Percentiles rank a stretch among this genome's conserved stretches.
phyloP scores from a whole-genome alignment of 1,140 invertebrate genomes.

The Caenorhabditis elegans region DNA sequence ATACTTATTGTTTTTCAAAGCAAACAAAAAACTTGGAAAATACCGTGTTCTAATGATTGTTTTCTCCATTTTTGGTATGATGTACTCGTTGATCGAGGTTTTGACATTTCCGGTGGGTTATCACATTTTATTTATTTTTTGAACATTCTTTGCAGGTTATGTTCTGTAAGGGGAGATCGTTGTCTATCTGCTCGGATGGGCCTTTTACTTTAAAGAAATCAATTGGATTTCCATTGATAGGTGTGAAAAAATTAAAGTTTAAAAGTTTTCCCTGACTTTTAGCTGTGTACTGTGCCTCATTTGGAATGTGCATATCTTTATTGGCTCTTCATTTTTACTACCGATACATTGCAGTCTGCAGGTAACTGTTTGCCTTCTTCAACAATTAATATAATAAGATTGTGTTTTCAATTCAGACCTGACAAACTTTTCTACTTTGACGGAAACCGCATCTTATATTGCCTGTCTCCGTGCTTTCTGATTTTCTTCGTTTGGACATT shows the following conservation, averaged over 20 bases:
- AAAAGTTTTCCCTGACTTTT: background rate
- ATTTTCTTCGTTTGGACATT: background rate
- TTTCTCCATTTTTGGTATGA: background rate
- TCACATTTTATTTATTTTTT: background rate
- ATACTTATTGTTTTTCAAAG: background rate
- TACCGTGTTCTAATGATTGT: background rate
- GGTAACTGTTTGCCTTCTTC: background rate
- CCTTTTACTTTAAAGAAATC: background rate
- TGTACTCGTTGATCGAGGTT: background rate
- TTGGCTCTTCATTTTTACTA: background rate
- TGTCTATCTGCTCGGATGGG: background rate
- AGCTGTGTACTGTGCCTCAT: background rate
- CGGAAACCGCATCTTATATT: background rate
- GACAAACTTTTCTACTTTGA: background rate
- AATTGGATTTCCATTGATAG: background rate
- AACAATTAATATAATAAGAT: background rate
- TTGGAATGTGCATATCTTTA: background rate
- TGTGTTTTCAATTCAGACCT: background rate
- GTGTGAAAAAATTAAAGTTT: background rate
- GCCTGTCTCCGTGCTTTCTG: background rate
- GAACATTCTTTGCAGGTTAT: background rate
- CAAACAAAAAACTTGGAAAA: background rate
- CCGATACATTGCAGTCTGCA: conserved; percentile 10
- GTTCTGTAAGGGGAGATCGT: background rate
- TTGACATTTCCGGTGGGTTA: background rate